Evolutionary conservation across 2,797 vertebrate species (phyloP).

Genomic region (Natrix natrix): DNA sequence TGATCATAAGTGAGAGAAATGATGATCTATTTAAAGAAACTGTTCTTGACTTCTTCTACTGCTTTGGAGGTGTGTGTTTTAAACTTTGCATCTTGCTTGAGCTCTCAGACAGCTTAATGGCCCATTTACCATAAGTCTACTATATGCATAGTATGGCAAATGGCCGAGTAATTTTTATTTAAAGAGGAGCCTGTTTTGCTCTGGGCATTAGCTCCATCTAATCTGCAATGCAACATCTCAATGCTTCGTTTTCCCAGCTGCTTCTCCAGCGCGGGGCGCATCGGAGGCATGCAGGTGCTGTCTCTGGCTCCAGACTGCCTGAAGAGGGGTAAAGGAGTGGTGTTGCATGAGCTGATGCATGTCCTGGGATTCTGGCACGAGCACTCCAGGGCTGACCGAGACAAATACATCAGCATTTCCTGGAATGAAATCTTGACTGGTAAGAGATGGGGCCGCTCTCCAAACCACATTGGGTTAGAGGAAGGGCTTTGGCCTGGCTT

Average conservation of each 20-base stretch:
- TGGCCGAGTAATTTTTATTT: background rate
- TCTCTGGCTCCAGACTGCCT: slow-evolving; percentile 63
- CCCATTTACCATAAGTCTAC: background rate
- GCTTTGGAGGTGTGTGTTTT: background rate
- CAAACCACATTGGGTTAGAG: background rate
- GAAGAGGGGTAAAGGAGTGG: slow-evolving; percentile 57
- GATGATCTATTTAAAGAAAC: background rate
- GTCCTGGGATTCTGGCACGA: slow-evolving; percentile 71
- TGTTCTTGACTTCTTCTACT: background rate
- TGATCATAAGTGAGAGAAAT: too few relatives aligned
- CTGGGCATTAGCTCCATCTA: background rate
- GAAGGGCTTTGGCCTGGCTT: too few relatives aligned
- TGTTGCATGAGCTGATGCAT: slow-evolving; percentile 68
- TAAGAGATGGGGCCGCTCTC: slow-evolving; percentile 10
- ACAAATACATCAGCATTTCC: slow-evolving; percentile 58
- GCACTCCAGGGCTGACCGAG: slow-evolving; percentile 63
- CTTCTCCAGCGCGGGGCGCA: slow-evolving; percentile 62
- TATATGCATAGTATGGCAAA: background rate
- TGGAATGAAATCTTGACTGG: slow-evolving; percentile 62
- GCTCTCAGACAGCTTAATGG: background rate
- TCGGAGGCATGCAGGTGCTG: slow-evolving; percentile 62
- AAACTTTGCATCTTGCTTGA: background rate
- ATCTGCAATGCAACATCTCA: background rate
- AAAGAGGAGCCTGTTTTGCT: background rate
- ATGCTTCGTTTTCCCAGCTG: slow-evolving; percentile 52